Evolutionary conservation across 1,140 invertebrate genomes (phyloP).

Genomic region (Drosophila ogumai): DNA sequence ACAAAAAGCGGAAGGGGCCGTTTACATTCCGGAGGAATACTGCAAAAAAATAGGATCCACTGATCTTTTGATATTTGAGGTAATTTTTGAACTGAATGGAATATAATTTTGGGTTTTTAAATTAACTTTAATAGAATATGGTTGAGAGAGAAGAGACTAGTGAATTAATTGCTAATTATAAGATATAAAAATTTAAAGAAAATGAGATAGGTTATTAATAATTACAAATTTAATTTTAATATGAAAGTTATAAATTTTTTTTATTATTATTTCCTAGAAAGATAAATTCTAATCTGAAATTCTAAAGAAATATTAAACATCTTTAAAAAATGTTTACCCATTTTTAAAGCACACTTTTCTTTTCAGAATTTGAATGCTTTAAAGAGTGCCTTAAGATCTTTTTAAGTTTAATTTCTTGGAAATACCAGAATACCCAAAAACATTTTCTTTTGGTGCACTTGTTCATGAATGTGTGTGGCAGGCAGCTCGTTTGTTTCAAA

Average conservation of each 20-base stretch:
- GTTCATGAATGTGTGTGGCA: constrained; percentile 5
- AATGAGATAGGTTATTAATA: neutral
- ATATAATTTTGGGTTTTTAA: neutral
- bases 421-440: neutral
- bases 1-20: constrained; percentile 22
- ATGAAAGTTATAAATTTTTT: no score
- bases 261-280: neutral
- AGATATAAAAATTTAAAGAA: neutral
- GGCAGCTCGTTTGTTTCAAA: constrained; percentile 42
- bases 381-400: neutral
- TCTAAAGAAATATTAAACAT: no score
- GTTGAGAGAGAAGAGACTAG: neutral
- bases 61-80: neutral
- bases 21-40: constrained; percentile 25
- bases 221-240: neutral
- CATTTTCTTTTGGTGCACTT: constrained; percentile 2
- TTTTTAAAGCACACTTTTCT: no score
- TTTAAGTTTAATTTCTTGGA: neutral
- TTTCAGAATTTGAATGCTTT: neutral
- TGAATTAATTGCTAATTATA: neutral
- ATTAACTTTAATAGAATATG: neutral
- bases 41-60: neutral
- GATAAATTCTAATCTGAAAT: neutral
- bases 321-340: neutral
- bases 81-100: neutral